Base-by-base conservation (phyloP, 2,797 vertebrate genomes). In the Mus caroli region DNA sequence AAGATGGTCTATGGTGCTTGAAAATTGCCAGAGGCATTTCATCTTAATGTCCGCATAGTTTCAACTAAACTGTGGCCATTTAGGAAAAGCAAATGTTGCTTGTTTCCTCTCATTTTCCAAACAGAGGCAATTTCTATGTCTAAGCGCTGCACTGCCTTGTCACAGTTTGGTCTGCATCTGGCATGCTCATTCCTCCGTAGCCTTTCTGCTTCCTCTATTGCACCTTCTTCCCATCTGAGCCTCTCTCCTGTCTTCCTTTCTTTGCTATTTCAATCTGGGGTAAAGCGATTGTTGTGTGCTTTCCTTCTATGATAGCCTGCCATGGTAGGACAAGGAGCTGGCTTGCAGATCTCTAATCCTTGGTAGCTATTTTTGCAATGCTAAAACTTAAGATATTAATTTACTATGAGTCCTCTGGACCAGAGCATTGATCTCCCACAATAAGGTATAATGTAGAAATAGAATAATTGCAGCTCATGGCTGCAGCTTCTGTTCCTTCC, bases 11-110 rank as follows among this genome's bases (percentile, higher is more conserved):
- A 28, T 71, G 20, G 82, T 56, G 37, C n/a, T 73, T n/a, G 28
- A 71, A 76, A 92, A 71, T 13, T 34, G 52, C 88, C 64, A n/a
- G 75, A 67, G 7, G 19, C 76, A 67, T 88, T 91, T 93, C 79
- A 87, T 88, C 43, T 76, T 79, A 64, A 77, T 84, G 77, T 73
- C 67, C 4, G 9, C 31, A 73, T 80, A 40, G 34, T 92, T 94
- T 90, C 82, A 73, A 76, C 71, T 58, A 94, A 79, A 64, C 84
- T 46, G 58, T 71, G 52, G 54, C 37, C 56, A 64, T 79, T 92
- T 86, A 80, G 43, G 73, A 86, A 88, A 76, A 84, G 64, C 28
- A 83, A 82, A 67, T 67, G 12, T 84, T 84, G n/a, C 37, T 84
- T 71, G 58, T 71, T 87, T 92, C 34, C 69, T 84, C 40, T 64